A percentile compares a stretch with the other conserved stretches of the same genome.
Conservation (phyloP, 2,797 vertebrate species). For the Phataginus tricuspis region DNA sequence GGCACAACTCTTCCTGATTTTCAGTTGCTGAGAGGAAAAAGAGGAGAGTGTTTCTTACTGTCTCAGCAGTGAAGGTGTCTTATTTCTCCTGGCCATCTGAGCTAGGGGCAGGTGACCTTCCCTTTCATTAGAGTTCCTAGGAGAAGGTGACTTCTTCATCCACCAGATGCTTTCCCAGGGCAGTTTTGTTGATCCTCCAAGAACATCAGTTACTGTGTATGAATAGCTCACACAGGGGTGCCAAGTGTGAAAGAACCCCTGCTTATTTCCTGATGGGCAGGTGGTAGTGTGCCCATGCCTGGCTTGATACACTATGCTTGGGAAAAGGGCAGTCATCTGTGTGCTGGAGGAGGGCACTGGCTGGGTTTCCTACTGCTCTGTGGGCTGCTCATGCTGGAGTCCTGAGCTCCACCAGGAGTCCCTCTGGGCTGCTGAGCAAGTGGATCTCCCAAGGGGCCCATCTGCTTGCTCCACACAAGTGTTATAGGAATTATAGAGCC, state of each 20-base stretch:
- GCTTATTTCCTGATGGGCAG: not conserved
- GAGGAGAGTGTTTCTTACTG: not conserved
- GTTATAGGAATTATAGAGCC: conserved; percentile 87
- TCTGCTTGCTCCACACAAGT: conserved; percentile 86
- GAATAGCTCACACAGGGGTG: conserved; percentile 40
- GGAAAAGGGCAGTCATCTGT: not conserved
- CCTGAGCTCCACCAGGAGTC: conserved; percentile 89
- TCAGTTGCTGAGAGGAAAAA: not conserved
- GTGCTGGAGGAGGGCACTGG: not conserved
- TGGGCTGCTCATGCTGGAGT: conserved; percentile 85
- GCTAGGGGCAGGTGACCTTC: not conserved
- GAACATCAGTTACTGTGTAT: conserved; percentile 17
- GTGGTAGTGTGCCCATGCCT: not conserved
- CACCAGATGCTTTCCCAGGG: conserved; percentile 15
- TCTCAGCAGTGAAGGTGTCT: not conserved
- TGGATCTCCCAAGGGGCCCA: conserved; percentile 82
- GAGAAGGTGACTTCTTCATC: conserved; percentile 37
- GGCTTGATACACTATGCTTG: not conserved
- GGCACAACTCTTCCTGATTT: conserved; percentile 28
- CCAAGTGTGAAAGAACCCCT: not conserved
- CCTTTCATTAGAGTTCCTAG: not conserved
- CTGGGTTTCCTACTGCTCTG: conserved; percentile 78
- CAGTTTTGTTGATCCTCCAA: conserved; percentile 50
- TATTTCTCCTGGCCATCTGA: not conserved
- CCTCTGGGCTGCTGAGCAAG: conserved; percentile 85